Percentiles rank a stretch among this genome's conserved stretches.
phyloP scores from a whole-genome alignment of 2,113 vertebrate genomes.

The Apaloderma vittatum region DNA sequence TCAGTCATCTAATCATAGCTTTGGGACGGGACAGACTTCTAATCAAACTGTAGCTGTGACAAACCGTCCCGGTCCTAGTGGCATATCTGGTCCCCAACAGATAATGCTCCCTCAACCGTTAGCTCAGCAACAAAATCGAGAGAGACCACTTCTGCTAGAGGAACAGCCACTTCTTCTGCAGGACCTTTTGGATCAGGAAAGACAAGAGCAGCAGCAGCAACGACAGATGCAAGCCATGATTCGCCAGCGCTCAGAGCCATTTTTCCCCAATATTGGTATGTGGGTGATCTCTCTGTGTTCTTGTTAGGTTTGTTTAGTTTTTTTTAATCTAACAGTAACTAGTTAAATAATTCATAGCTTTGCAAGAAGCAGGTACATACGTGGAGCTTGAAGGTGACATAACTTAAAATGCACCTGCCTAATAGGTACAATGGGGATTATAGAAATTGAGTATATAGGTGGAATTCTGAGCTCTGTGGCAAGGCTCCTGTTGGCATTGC shows the following conservation, averaged over 20 bases:
- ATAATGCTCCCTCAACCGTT: slow-evolving; percentile 79
- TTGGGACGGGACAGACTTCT: slow-evolving; percentile 72
- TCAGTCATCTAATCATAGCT: slow-evolving; percentile 71
- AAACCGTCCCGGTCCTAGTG: slow-evolving; percentile 72
- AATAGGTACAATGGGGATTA: background rate
- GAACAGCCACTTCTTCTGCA: slow-evolving; percentile 96
- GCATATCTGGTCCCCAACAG: slow-evolving; percentile 81
- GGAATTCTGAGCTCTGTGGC: background rate
- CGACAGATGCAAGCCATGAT: slow-evolving; percentile 98
- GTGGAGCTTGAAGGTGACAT: slow-evolving; percentile 67
- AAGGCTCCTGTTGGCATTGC: background rate
- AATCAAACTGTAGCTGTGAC: slow-evolving; percentile 76
- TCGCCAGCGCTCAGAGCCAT: slow-evolving; percentile 88
- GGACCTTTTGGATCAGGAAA: slow-evolving; percentile 96
- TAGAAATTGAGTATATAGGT: background rate
- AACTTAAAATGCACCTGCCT: background rate
- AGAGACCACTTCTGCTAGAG: slow-evolving; percentile 90
- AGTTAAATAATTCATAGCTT: background rate
- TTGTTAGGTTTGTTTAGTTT: background rate
- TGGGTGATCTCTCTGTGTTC: background rate
- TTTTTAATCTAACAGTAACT: background rate
- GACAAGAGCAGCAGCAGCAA: slow-evolving; percentile 97
- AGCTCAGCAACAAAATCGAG: slow-evolving; percentile 81
- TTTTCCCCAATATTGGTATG: slow-evolving; percentile 91
- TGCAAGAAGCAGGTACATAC: background rate